A percentile compares a stretch with the other conserved stretches of the same genome.
Evolutionary conservation across 2,113 vertebrate species (phyloP).

Genomic region (Macrotus californicus): DNA sequence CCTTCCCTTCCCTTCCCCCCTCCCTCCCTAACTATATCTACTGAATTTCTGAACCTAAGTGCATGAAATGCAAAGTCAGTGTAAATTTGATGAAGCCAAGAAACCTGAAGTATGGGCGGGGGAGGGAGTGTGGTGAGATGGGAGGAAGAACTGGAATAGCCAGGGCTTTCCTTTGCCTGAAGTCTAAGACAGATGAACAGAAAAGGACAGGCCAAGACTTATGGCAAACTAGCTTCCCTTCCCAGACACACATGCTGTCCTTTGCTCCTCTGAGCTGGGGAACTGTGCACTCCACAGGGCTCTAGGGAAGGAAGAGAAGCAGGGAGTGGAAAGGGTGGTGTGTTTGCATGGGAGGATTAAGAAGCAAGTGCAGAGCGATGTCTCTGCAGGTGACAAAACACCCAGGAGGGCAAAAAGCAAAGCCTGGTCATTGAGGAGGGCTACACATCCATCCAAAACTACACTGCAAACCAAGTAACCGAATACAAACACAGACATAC

Average conservation of each 20-base stretch:
- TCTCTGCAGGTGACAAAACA: background rate
- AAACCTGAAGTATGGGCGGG: background rate
- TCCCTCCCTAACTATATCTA: background rate
- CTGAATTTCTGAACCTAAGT: background rate
- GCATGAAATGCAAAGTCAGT: background rate
- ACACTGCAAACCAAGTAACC: background rate
- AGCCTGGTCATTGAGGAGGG: background rate
- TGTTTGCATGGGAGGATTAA: background rate
- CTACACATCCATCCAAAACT: background rate
- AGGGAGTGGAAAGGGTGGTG: background rate
- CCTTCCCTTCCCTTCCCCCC: background rate
- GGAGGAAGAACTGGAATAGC: fast-evolving
- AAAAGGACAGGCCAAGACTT: background rate
- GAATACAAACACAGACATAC: background rate
- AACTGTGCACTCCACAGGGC: background rate
- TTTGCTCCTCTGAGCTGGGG: background rate
- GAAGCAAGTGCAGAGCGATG: background rate
- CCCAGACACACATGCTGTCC: fast-evolving
- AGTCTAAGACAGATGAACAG: background rate
- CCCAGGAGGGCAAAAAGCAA: background rate
- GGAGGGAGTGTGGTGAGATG: background rate
- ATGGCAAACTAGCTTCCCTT: too few relatives aligned
- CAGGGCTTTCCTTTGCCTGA: background rate
- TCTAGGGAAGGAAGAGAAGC: background rate
- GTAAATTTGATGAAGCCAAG: background rate